A percentile compares a stretch with the other conserved stretches of the same genome.
Evolutionary conservation across 2,113 vertebrate genomes (phyloP).

Genomic region (Hyperopisus bebe): DNA sequence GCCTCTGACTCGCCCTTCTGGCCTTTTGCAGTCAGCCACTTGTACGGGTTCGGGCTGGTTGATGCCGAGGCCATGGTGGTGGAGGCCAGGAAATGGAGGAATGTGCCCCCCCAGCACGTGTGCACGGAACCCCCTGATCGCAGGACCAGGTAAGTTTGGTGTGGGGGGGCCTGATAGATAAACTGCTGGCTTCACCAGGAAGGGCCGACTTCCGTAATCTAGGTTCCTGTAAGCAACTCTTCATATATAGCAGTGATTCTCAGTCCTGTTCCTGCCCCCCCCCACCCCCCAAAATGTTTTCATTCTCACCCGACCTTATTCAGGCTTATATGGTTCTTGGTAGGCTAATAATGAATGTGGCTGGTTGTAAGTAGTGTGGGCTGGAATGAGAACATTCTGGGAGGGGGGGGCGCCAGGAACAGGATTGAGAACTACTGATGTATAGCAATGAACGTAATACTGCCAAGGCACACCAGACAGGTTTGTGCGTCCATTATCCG

Average conservation of each 20-base stretch:
- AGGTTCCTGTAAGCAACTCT: neutral
- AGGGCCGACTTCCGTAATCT: neutral
- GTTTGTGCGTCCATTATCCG: neutral
- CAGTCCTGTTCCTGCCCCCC: no score
- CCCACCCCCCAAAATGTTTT: no score
- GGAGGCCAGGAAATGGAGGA: conserved; percentile 78
- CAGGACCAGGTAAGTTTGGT: conserved; percentile 66
- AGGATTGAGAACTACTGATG: neutral
- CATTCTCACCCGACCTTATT: no score
- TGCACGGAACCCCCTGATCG: conserved; percentile 66
- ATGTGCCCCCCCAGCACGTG: conserved; percentile 70
- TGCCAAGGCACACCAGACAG: neutral
- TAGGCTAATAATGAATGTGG: no score
- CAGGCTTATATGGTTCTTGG: no score
- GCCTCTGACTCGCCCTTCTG: neutral
- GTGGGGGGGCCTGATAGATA: neutral
- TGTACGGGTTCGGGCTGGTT: conserved; percentile 91
- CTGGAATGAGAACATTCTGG: no score
- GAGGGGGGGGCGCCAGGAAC: no score
- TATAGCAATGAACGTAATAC: neutral
- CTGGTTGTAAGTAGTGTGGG: no score
- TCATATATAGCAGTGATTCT: neutral
- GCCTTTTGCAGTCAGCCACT: conserved; percentile 76
- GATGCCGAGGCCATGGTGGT: conserved; percentile 83
- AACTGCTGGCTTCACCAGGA: neutral